Base-by-base conservation (phyloP, 2,888 invertebrate genomes). In the Xestia c-nigrum region DNA sequence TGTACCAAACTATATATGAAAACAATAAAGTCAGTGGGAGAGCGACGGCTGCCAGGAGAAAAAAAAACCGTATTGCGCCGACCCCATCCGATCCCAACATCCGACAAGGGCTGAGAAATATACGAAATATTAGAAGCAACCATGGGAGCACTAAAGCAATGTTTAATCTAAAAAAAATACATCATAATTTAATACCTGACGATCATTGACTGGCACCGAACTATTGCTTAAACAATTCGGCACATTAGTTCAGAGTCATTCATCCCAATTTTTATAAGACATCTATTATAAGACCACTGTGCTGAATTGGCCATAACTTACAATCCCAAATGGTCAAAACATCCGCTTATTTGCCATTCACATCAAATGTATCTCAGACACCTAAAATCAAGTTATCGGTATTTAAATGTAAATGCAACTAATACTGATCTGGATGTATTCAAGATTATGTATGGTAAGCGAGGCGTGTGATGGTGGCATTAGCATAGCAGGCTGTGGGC, bases 361-460 rank as follows among this genome's bases (percentile, higher is more conserved):
- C 24, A 43, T 38, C 12, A 12, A 68, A 50, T 31, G 7, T 43
- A 52, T 40, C 16, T 24, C 10, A 16, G 14, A 61, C 63, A 64
- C 43, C 55, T 63, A 61, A 67, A 63, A 67, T 66, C 57, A 57
- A 73, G 50, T 69, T 69, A 72, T 69, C 83, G 50, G 52, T 52
- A 59, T 57, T 73, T 50, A 50, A 73, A 79, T 61, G 61, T 66
- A 69, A 79, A 79, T 72, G 21, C 46, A 63, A 31, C 21, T 65
- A 71, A 50, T 72, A 76, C 43, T 81, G 63, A 24, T 85, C 55
- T 71, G 38, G 40, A 68, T 77, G 63, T 75, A 76, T 71, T 77
- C 83, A 59, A 81, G 64, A 69, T 72, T 76, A 79, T 74, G 69
- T 76, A 79, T 74, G 69, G 59, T 80, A 79, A 76, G 70, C 68